Evolutionary conservation across 2,888 invertebrate genomes (phyloP), one percentile per base, ranked within the genome.

Genomic region (Hirtodrosophila duncani): DNA sequence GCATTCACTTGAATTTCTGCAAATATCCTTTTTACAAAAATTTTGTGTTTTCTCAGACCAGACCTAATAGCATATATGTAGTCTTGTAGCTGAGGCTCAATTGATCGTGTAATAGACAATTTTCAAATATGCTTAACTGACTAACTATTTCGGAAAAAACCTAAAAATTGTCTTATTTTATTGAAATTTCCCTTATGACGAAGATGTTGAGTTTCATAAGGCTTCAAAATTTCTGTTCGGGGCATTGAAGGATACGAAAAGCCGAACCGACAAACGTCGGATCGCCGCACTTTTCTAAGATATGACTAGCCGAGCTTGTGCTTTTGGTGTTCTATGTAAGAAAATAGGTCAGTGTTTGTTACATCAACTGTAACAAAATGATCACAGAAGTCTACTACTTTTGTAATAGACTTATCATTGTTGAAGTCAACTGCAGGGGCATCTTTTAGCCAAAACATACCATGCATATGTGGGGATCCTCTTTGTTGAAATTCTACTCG

Each of bases 11-110:
- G 4, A 24, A 24, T 29, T 10, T 10, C 29, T 10, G 29, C 14
- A 29, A 29, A 33, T 5, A 3, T 33, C 29, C 29, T 11, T 16
- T 41, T 49, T 6, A 39, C 9, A n/a, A 41, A 49, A 11, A 49
- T 23, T 34, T 49, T 9, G 1, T 20, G 41, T 21, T 42, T 48
- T 7, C 53, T 50, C n/a, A 49, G 23, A 9, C 34, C 27, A 21
- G 48, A 41, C n/a, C 27, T 49, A 21, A 49, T n/a, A 11, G 34
- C 34, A 14, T n/a, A 33, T 17, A 17, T 8, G 11, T 18, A 33
- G 5, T 33, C 31, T 33, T 17, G n/a, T 33, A 33, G 11, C 3
- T 33, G 17, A 33, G 31, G 17, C n/a, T 33, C 17, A 16, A 4
- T 8, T 29, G 11, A 13, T 11, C n/a, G n/a, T 29, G n/a, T n/a